Percentiles rank a stretch among this genome's conserved stretches.
These are phyloP conservation scores for Sphaeramia orbicularis DNA, from an alignment of 2,797 vertebrate species.

Conservation along the genomic window DNA sequence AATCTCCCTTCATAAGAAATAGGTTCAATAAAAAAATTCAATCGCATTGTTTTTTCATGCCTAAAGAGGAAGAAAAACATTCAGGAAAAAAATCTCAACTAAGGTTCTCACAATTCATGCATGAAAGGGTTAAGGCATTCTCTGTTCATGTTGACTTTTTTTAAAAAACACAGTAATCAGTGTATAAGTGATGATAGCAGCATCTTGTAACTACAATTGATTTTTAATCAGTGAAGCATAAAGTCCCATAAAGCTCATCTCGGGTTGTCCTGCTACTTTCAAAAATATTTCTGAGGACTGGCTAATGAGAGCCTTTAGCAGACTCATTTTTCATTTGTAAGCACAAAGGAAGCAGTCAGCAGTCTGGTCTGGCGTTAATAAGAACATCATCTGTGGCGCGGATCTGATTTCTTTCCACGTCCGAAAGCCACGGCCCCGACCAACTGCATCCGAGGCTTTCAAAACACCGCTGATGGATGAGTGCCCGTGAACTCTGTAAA, in stretches of 20 bases:
- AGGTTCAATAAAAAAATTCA: too few relatives aligned
- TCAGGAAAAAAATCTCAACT: too few relatives aligned
- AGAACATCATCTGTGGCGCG: slow-evolving; percentile 38
- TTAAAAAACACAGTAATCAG: slow-evolving; percentile 46
- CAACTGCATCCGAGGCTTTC: slow-evolving; percentile 16
- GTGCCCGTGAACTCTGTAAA: neutral
- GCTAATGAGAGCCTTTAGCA: slow-evolving; percentile 44
- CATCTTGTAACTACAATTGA: slow-evolving; percentile 29
- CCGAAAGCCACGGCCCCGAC: slow-evolving; percentile 5
- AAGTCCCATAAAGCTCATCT: slow-evolving; percentile 7
- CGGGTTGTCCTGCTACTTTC: slow-evolving; percentile 15
- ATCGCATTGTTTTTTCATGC: too few relatives aligned
- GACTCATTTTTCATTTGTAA: slow-evolving; percentile 48
- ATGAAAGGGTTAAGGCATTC: slow-evolving; percentile 48
- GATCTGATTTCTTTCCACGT: slow-evolving; percentile 39
- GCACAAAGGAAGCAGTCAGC: slow-evolving; percentile 49
- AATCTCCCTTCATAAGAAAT: too few relatives aligned
- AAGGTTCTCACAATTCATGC: too few relatives aligned
- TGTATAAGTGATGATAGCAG: slow-evolving; percentile 23
- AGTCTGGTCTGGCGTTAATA: slow-evolving; percentile 33
- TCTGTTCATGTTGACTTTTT: slow-evolving; percentile 15
- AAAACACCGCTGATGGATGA: slow-evolving; percentile 41
- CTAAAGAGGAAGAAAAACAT: too few relatives aligned
- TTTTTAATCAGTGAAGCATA: slow-evolving; percentile 12
- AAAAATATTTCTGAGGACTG: slow-evolving; percentile 15